Percentiles rank a stretch among this genome's conserved stretches.
phyloP scores from a whole-genome alignment of 2,888 invertebrate species.

The Philaethria dido region DNA sequence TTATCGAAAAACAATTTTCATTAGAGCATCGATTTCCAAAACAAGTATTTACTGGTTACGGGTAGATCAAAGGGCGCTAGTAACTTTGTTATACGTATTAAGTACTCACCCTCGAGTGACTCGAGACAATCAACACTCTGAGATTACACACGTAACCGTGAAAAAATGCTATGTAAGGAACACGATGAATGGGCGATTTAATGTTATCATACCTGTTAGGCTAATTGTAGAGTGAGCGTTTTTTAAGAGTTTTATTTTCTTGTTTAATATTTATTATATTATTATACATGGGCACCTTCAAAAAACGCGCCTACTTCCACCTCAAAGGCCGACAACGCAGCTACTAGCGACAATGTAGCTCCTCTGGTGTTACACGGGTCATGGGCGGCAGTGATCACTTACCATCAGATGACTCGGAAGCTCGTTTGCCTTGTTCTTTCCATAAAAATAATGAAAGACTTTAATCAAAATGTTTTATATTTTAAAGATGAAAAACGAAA shows the following conservation, averaged over 20 bases:
- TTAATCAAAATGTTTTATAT: too few relatives aligned
- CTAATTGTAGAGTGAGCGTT: background rate
- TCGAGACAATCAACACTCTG: constrained; percentile 31
- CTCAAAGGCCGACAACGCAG: too few relatives aligned
- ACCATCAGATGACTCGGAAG: too few relatives aligned
- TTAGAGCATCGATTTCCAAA: constrained; percentile 16
- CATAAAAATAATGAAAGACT: too few relatives aligned
- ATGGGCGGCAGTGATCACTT: too few relatives aligned
- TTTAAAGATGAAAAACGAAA: too few relatives aligned
- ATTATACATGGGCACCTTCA: too few relatives aligned
- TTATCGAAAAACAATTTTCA: background rate
- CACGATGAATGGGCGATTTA: constrained; percentile 23
- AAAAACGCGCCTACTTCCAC: too few relatives aligned
- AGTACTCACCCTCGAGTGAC: constrained; percentile 24
- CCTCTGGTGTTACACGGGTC: too few relatives aligned
- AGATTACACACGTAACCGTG: constrained; percentile 36
- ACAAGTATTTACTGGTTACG: background rate
- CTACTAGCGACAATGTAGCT: too few relatives aligned
- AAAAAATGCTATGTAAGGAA: constrained; percentile 29
- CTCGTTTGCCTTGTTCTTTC: too few relatives aligned
- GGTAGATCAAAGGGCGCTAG: constrained; percentile 8
- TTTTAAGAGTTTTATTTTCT: background rate
- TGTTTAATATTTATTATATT: too few relatives aligned
- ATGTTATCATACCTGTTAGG: constrained; percentile 15
- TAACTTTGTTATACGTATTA: constrained; percentile 21